phyloP scores from a whole-genome alignment of 1,140 invertebrate genomes.

The Brachionus rubens region DNA sequence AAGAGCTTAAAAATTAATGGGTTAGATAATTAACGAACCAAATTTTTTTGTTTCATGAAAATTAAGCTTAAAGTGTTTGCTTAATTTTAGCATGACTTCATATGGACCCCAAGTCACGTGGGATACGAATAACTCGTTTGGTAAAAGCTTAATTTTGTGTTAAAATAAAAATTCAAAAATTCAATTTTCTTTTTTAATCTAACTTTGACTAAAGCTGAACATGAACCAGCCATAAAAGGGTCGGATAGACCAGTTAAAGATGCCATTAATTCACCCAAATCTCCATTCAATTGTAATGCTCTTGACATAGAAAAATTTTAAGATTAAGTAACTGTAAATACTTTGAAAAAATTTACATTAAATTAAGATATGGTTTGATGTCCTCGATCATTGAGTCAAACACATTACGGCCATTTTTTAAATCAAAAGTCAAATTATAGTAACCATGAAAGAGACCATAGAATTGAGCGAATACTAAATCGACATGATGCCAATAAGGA shows the following conservation, averaged over 20 bases:
- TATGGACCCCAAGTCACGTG: constrained; percentile 75
- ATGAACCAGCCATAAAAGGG: constrained; percentile 49
- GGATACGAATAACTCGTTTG: constrained; percentile 65
- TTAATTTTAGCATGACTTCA: constrained; percentile 77
- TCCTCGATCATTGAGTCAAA: background rate
- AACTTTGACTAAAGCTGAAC: constrained; percentile 48
- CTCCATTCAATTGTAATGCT: constrained; percentile 66
- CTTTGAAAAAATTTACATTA: constrained; percentile 51
- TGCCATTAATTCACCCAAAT: constrained; percentile 71
- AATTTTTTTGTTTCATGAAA: background rate
- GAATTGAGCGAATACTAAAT: constrained; percentile 61
- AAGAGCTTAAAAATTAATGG: constrained; percentile 49
- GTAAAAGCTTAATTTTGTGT: constrained; percentile 54
- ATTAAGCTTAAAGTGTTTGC: constrained; percentile 75
- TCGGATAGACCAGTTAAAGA: constrained; percentile 56
- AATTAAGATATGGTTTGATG: constrained; percentile 27
- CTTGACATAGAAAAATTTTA: constrained; percentile 49
- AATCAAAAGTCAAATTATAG: constrained; percentile 56
- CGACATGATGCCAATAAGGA: constrained; percentile 75
- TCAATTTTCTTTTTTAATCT: background rate
- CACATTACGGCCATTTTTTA: background rate
- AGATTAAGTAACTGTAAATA: background rate
- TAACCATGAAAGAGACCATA: constrained; percentile 63
- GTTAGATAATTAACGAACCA: background rate
- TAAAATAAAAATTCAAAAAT: constrained; percentile 18